Percentiles rank a stretch among this genome's conserved stretches.
Conservation (phyloP, 2,113 vertebrate genomes). For the Syngnathoides biaculeatus region DNA sequence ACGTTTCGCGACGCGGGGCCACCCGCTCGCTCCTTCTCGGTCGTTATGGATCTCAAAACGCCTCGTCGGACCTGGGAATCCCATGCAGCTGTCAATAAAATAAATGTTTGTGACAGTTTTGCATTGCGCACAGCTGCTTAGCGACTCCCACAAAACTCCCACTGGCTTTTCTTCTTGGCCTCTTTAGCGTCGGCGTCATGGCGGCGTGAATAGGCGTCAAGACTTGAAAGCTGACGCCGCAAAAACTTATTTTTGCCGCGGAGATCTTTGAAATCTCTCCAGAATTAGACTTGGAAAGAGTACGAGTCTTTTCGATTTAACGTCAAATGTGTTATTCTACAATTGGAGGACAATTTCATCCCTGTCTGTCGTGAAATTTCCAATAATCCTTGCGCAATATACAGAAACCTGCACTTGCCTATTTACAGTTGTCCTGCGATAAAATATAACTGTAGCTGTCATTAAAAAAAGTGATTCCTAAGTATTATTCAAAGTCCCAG, state of each 20-base stretch:
- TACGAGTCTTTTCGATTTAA: not conserved
- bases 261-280: not conserved
- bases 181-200: not conserved
- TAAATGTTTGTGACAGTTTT: constrained; percentile 47
- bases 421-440: too few relatives aligned
- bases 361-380: not conserved
- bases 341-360: not conserved
- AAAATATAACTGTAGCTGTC: too few relatives aligned
- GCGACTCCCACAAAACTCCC: constrained; percentile 59
- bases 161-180: constrained; percentile 6
- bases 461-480: too few relatives aligned
- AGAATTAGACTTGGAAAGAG: constrained; percentile 1
- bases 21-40: constrained; percentile 52
- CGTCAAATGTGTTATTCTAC: not conserved
- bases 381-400: not conserved
- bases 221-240: not conserved
- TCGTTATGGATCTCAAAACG: constrained; percentile 29
- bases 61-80: constrained; percentile 54
- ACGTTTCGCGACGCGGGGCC: constrained; percentile 60
- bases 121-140: constrained; percentile 47
- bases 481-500: not conserved
- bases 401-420: not conserved
- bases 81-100: constrained; percentile 58
- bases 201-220: not conserved
- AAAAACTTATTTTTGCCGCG: not conserved